Evolutionary conservation across 2,888 invertebrate species (phyloP).

Genomic region (Leptura quadrifasciata): DNA sequence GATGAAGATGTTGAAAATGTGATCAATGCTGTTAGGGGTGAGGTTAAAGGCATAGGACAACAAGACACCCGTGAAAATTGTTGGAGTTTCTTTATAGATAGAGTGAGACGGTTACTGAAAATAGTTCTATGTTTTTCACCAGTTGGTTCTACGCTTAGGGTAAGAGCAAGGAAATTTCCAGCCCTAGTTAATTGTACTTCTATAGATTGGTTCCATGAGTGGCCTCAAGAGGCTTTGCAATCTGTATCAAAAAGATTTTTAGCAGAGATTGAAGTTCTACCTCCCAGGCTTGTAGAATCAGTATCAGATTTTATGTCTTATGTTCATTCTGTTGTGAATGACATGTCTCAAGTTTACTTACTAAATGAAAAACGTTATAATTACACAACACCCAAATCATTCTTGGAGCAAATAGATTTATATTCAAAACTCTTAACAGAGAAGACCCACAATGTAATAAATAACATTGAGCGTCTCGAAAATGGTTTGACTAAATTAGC

Average conservation of each 20-base stretch:
- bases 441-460: constrained; percentile 82
- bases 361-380: constrained; percentile 93
- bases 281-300: constrained; percentile 78
- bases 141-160: constrained; percentile 90
- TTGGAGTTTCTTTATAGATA: constrained; percentile 95
- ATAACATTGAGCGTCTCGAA: constrained; percentile 87
- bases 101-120: constrained; percentile 86
- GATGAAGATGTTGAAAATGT: constrained; percentile 95
- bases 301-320: constrained; percentile 93
- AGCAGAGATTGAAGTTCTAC: constrained; percentile 84
- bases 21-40: constrained; percentile 84
- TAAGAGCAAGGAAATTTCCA: constrained; percentile 94
- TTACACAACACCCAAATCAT: constrained; percentile 97
- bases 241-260: constrained; percentile 92
- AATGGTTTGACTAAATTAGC: constrained; percentile 92
- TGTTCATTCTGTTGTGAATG: constrained; percentile 91
- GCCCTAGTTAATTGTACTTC: constrained; percentile 94
- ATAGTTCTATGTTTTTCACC: constrained; percentile 95
- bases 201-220: constrained; percentile 98
- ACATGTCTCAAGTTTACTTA: constrained; percentile 87
- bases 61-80: constrained; percentile 93
- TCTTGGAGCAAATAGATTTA: constrained; percentile 92
- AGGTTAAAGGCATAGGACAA: constrained; percentile 88
- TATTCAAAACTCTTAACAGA: constrained; percentile 83
- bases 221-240: constrained; percentile 93